Evolutionary conservation across 2,888 invertebrate genomes (phyloP).

Genomic region (Lobophora halterata): DNA sequence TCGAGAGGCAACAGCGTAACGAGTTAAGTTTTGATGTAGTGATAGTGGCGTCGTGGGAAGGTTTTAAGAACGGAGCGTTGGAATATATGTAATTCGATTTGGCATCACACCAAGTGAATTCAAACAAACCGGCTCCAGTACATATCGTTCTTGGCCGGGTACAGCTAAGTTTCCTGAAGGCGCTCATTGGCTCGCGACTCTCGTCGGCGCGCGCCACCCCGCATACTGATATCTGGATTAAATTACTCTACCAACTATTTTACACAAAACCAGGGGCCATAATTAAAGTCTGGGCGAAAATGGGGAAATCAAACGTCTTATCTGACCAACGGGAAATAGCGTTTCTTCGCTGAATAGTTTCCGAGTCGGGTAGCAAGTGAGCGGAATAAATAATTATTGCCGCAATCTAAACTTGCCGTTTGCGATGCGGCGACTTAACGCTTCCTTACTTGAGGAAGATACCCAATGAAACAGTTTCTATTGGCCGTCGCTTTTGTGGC

Average conservation of each 20-base stretch:
- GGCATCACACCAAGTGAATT: conserved; percentile 33
- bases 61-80: conserved; percentile 16
- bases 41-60: conserved; percentile 49
- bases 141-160: conserved; percentile 45
- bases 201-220: conserved; percentile 60
- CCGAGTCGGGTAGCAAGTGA: conserved; percentile 70
- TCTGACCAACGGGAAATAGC: conserved; percentile 77
- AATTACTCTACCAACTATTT: conserved; percentile 79
- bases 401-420: conserved; percentile 70
- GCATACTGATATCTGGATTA: conserved; percentile 76
- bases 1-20: conserved; percentile 63
- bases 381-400: conserved; percentile 80
- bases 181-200: conserved; percentile 54
- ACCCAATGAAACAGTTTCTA: conserved; percentile 70
- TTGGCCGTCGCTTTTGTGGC: conserved; percentile 47
- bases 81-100: conserved; percentile 17
- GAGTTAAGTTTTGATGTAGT: conserved; percentile 53
- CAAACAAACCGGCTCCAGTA: conserved; percentile 42
- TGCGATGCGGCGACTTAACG: conserved; percentile 48
- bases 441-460: conserved; percentile 51
- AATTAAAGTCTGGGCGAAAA: conserved; percentile 78
- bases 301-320: conserved; percentile 79
- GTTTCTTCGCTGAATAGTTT: conserved; percentile 77
- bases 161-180: conserved; percentile 33
- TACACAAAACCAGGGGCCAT: conserved; percentile 78